Evolutionary conservation across 2,888 invertebrate species (phyloP).

Genomic region (Alitta virens): DNA sequence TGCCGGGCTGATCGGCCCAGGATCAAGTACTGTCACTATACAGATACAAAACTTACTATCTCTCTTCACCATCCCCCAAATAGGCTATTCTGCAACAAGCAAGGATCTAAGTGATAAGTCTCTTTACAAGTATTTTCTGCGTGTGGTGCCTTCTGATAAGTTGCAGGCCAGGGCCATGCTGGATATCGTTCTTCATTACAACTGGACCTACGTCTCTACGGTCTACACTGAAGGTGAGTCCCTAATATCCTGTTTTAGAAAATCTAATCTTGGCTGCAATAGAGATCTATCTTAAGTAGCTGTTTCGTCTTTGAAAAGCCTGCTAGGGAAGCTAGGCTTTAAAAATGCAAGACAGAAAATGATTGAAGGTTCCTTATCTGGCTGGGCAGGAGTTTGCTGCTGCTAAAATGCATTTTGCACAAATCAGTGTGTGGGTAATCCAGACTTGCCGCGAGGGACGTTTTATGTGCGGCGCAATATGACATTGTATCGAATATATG

Average conservation of each 20-base stretch:
- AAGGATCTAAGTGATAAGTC: constrained; percentile 74
- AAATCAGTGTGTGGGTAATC: no score
- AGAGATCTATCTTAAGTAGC: no score
- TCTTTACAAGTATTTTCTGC: constrained; percentile 73
- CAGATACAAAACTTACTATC: constrained; percentile 75
- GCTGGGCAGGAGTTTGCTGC: no score
- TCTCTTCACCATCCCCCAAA: constrained; percentile 67
- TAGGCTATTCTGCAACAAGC: constrained; percentile 76
- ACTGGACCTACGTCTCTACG: constrained; percentile 78
- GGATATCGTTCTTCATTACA: constrained; percentile 60
- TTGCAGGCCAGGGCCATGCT: constrained; percentile 75
- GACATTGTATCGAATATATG: no score
- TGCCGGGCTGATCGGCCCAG: constrained; percentile 74
- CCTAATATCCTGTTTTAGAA: neutral
- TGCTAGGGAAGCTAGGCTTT: no score
- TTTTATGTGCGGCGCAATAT: no score
- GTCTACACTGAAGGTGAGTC: constrained; percentile 72
- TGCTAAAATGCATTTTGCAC: no score
- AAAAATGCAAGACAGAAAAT: no score
- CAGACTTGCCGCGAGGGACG: no score
- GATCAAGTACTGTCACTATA: constrained; percentile 70
- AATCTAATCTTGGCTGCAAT: no score
- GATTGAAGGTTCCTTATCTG: no score
- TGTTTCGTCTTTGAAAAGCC: no score
- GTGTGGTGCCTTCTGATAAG: constrained; percentile 76